A percentile compares a stretch with the other conserved stretches of the same genome.
phyloP scores from a whole-genome alignment of 2,113 vertebrate genomes.

The Pseudopodoces humilis region DNA sequence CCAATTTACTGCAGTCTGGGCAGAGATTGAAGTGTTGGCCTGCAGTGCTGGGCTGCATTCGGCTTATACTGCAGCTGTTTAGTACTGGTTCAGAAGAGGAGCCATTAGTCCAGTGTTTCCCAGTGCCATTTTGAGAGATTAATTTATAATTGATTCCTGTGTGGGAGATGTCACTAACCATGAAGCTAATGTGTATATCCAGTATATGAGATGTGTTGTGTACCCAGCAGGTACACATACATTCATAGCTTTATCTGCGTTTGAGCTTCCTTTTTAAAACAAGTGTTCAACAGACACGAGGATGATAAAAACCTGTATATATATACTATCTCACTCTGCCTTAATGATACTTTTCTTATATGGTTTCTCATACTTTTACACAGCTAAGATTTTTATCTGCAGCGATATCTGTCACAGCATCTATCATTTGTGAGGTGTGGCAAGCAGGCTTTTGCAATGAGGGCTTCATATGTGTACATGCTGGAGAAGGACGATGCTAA shows the following conservation, averaged over 20 bases:
- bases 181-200: not conserved
- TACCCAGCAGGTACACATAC: not conserved
- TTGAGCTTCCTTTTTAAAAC: not conserved
- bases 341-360: conserved; percentile 1
- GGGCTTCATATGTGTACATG: conserved; percentile 37
- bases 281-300: accelerated
- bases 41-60: not conserved
- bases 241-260: not conserved
- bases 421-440: conserved; percentile 61
- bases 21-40: not conserved
- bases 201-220: not conserved
- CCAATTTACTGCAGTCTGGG: not conserved
- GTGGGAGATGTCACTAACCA: not conserved
- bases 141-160: not conserved
- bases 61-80: not conserved
- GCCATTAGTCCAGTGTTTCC: not conserved
- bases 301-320: not conserved
- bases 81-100: not conserved
- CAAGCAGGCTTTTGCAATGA: conserved; percentile 41
- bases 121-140: not conserved
- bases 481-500: conserved; percentile 11
- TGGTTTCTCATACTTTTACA: conserved; percentile 45
- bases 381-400: conserved; percentile 42
- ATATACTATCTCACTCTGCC: not conserved
- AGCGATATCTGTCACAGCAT: conserved; percentile 45